phyloP scores from a whole-genome alignment of 2,113 vertebrate genomes.

The Gymnocephalus cernua region DNA sequence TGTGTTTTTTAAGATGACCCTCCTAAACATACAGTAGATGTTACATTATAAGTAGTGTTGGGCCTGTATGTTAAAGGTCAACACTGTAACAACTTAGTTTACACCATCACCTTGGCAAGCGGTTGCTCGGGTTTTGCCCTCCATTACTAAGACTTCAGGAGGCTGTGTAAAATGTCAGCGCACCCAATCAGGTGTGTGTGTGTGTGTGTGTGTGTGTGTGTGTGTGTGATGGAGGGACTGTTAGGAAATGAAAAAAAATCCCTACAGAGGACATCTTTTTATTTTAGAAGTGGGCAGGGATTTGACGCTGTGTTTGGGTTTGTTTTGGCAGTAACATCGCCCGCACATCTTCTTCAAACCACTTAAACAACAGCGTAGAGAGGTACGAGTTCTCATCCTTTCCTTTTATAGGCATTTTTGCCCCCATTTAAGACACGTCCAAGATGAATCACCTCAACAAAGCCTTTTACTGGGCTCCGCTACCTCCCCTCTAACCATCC shows the following conservation, averaged over 20 bases:
- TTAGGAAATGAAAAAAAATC: constrained; percentile 23
- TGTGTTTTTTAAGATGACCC: background rate
- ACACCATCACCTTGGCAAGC: constrained; percentile 1
- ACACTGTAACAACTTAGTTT: constrained; percentile 3
- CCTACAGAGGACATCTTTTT: constrained; percentile 39
- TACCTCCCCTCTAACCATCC: constrained; percentile 23
- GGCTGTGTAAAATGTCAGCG: constrained; percentile 52
- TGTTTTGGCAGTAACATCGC: constrained; percentile 42
- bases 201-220: background rate
- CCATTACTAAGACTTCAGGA: constrained; percentile 16
- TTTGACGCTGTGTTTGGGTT: constrained; percentile 51
- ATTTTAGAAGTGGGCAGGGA: constrained; percentile 43
- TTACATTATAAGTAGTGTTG: background rate
- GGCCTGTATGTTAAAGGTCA: constrained; percentile 8
- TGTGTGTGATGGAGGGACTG: background rate
- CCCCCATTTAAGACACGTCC: constrained; percentile 40
- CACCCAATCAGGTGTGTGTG: constrained; percentile 1
- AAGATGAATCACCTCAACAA: constrained; percentile 63
- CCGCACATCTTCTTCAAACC: constrained; percentile 39
- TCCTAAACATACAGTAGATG: background rate
- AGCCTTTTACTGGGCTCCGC: constrained; percentile 35
- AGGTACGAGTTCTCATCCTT: constrained; percentile 16
- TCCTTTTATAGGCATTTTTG: constrained; percentile 56
- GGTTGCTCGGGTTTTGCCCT: constrained; percentile 25
- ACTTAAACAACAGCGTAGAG: constrained; percentile 37